Percentiles rank a stretch among this genome's conserved stretches.
phyloP scores from a whole-genome alignment of 2,113 vertebrate genomes.

The Camelus bactrianus region DNA sequence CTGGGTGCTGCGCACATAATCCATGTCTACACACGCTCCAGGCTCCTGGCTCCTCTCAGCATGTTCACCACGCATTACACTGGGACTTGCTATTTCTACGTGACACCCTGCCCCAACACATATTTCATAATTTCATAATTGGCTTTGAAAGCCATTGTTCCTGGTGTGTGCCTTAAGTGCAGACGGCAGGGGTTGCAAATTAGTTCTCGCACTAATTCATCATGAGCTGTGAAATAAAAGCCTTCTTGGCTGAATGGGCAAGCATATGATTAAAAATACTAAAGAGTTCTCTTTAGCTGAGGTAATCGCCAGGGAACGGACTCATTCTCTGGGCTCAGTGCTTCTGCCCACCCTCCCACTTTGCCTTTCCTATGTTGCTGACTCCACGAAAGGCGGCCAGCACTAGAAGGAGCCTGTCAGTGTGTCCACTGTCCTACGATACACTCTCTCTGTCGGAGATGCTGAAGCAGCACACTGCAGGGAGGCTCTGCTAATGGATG shows the following conservation, averaged over 20 bases:
- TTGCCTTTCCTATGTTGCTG: background rate
- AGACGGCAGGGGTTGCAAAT: constrained; percentile 38
- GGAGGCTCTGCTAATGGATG: background rate
- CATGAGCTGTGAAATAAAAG: constrained; percentile 77
- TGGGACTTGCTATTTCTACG: constrained; percentile 3
- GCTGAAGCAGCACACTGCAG: background rate
- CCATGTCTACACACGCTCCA: background rate
- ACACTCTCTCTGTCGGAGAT: background rate
- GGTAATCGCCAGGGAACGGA: background rate
- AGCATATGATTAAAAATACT: constrained; percentile 15
- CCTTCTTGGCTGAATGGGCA: constrained; percentile 58
- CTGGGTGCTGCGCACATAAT: background rate
- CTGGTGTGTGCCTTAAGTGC: constrained; percentile 17
- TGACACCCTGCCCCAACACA: background rate
- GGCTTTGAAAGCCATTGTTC: constrained; percentile 26
- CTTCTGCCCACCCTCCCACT: background rate
- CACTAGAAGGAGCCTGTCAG: background rate
- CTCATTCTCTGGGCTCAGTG: background rate
- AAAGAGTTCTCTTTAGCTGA: constrained; percentile 68
- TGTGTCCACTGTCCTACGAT: background rate
- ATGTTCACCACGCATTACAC: background rate
- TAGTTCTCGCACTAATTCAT: constrained; percentile 68
- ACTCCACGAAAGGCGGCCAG: background rate
- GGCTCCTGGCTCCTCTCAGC: background rate
- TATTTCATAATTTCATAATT: constrained; percentile 30